Percentiles rank a stretch among this genome's conserved stretches.
Conservation (phyloP, 2,797 vertebrate species). For the Limosa lapponica region DNA sequence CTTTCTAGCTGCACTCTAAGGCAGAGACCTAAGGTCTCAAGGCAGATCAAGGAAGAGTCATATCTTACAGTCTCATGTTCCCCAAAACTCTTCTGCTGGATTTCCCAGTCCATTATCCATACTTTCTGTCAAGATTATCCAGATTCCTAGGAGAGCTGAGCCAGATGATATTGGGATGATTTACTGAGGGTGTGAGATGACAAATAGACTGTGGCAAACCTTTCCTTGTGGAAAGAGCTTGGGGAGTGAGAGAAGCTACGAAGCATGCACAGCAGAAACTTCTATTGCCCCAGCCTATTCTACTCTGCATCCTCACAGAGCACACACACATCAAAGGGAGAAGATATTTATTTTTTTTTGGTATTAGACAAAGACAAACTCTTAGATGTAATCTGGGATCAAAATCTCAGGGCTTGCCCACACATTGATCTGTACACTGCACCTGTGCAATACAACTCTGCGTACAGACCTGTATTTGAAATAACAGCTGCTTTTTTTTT, state of each 20-base stretch:
- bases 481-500: neutral
- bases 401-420: neutral
- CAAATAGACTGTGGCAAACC: neutral
- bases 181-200: conserved; percentile 12
- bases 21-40: neutral
- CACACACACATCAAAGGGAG: fast-evolving
- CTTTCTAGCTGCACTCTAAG: neutral
- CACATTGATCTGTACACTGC: neutral
- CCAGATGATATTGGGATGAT: conserved; percentile 30
- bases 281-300: neutral
- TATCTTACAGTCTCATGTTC: neutral
- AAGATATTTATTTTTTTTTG: neutral
- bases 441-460: neutral
- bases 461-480: neutral
- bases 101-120: conserved; percentile 18
- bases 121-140: conserved; percentile 16
- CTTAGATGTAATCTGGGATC: neutral
- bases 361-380: neutral
- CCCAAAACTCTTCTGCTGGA: neutral
- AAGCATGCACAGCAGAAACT: neutral
- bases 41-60: neutral
- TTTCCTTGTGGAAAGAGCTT: neutral
- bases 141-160: neutral
- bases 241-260: neutral
- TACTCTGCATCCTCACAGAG: neutral